Evolutionary conservation across 2,113 vertebrate genomes (phyloP), one percentile per base, ranked within the genome.

Genomic region (Cynocephalus volans): DNA sequence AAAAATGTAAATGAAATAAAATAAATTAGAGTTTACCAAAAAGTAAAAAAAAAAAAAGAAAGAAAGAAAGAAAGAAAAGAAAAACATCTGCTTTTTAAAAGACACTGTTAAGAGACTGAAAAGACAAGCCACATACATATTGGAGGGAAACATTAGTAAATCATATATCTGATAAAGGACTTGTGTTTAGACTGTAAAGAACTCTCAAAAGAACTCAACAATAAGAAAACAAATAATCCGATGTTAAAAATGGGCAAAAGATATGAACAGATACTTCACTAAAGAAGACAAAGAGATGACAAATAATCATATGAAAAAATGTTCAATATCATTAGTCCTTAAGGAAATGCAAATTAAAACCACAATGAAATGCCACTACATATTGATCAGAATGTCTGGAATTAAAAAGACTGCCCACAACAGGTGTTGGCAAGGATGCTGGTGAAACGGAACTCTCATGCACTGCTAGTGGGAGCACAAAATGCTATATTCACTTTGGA

Each of bases 231-330:
- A 80, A 90, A 77, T 69, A 81, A 79, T 26, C 28, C 3, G 31
- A n/a, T 41, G 41, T 31, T 80, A 41, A 41, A 85, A 80, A 80
- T 45, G 41, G 41, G 50, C 24, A 91, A 93, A 89, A 84, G 4
- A 64, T 52, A 54, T 86, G n/a, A 95, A 81, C 12, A 95, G 19
- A 69, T 56, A 94, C 28, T 79, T 89, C 28, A 86, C 48, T 33
- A 70, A 85, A 70, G 28, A 85, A 96, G 17, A 92, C 26, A 92
- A 31, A 67, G 3, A 64, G 19, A 67, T 70, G 26, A 12, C 36
- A 95, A 95, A 90, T 73, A 60, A 90, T 6, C 17, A 93, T 31
- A 41, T 94, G 24, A 86, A 95, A 95, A 92, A 50, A 70, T 60
- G 17, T 45, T 41, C 26, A 88, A 7, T 4, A 12, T 18, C 14